Percentiles rank a stretch among this genome's conserved stretches.
Evolutionary conservation across 2,113 vertebrate genomes (phyloP).

Genomic region (Pelvicachromis taeniatus): DNA sequence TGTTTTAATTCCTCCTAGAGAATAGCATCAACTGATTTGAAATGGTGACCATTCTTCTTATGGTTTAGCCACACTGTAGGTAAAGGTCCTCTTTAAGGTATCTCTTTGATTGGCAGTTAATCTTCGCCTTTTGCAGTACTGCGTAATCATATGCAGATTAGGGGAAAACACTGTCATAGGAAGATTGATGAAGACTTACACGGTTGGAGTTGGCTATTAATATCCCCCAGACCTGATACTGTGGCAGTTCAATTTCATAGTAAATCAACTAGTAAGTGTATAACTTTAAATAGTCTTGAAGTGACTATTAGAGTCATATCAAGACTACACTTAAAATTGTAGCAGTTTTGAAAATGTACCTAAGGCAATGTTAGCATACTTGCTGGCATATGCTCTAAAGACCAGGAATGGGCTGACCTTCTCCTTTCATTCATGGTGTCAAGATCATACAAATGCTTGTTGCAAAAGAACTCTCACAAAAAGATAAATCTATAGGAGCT

Average conservation of each 20-base stretch:
- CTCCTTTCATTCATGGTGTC: neutral
- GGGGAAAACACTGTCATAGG: neutral
- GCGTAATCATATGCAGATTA: constrained; percentile 27
- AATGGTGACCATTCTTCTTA: neutral
- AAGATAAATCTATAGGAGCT: constrained; percentile 9
- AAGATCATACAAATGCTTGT: neutral
- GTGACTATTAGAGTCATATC: neutral
- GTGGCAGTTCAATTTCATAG: neutral
- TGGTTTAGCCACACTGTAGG: neutral
- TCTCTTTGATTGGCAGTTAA: constrained; percentile 1
- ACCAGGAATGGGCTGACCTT: neutral
- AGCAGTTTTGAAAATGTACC: neutral
- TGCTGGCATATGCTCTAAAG: neutral
- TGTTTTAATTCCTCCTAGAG: neutral
- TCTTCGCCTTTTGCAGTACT: neutral
- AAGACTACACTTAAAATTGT: neutral
- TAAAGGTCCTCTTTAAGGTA: neutral
- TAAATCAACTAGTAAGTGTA: neutral
- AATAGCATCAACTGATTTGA: neutral
- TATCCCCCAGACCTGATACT: neutral
- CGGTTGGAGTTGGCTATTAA: constrained; percentile 21
- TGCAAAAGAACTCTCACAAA: neutral
- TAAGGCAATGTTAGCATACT: neutral
- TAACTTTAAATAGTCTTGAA: neutral
- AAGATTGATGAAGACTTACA: constrained; percentile 29